Base-by-base conservation (phyloP, 2,888 invertebrate species). In the Bibio marci region DNA sequence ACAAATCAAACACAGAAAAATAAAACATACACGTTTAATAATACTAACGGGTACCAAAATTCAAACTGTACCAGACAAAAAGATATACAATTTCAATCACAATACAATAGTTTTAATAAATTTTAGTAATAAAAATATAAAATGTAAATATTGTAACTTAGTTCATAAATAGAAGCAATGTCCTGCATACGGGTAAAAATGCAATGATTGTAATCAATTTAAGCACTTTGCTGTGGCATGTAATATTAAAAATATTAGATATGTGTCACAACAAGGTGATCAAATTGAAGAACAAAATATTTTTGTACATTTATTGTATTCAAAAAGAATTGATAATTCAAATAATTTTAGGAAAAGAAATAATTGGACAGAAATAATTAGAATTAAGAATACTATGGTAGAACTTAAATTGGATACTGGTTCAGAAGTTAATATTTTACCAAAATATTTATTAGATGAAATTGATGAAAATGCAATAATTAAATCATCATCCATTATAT, bases 191-290 rank as follows among this genome's bases (percentile, higher is more conserved):
- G 27, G 27, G 5, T n/a, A 28, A 8, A 28, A 13, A 12, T 28
- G 28, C 13, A 28, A 13, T 13, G 10, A 28, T 13, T 28, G 28
- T 19, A 26, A 25, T 11, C 25, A 26, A 26, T 8, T 13, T 5
- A 35, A 26, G 3, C 35, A 35, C 13, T 26, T 26, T 26, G 35
- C 26, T 22, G 35, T 35, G 4, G 35, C 26, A 12, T 35, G 35
- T n/a, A 35, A 14, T 3, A 14, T 13, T 12, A 35, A 13, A 13
- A 14, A 26, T n/a, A 19, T 35, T 10, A 26, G 25, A 10, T 8
- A 13, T 12, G 4, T 26, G 6, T 25, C 35, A n/a, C n/a, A n/a
- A n/a, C n/a, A n/a, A n/a, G n/a, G n/a, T n/a, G n/a, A n/a, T n/a
- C n/a, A n/a, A 14, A 35, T 5, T 35, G 6, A 26, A 3, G 13